Base-by-base conservation (phyloP, 2,888 invertebrate genomes). In the Leptura quadrifasciata region DNA sequence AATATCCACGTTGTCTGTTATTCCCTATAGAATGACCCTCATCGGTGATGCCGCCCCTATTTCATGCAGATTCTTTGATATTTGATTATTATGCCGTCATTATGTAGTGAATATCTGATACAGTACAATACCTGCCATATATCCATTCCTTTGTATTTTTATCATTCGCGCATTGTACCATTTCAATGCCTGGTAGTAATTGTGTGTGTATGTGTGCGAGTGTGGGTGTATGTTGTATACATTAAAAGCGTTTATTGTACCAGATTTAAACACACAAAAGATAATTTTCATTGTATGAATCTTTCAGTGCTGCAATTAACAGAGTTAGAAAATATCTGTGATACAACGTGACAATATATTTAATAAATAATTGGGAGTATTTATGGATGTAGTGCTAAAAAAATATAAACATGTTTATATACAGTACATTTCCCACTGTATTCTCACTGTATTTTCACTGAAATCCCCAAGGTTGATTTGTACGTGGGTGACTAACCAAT, bases 131-230 rank as follows among this genome's bases (percentile, higher is more conserved):
- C 55, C 35, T 55, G 55, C 17, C 54, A 54, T 55, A n/a, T 15
- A 17, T 57, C 15, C 10, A 15, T n/a, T n/a, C 39, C 35, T 21
- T 69, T 58, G 58, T 39, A 57, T 69, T 60, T 60, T 69, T 58
- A 47, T 21, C 57, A 21, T 12, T 57, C 20, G 12, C 21, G 18
- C 10, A 57, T 57, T 57, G 20, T n/a, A 5, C 47, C 47, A n/a
- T 47, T 47, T 47, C 47, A 47, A 47, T 15, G 12, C 47, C 15
- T 47, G 15, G 47, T 47, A n/a, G 47, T n/a, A 47, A n/a, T 47
- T 47, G 47, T 47, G 47, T 47, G 47, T 31, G 24, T 24, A 24
- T 24, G 27, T 31, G 27, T 47, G n/a, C n/a, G n/a, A n/a, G n/a
- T 47, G 47, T 47, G 47, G n/a, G 47, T 31, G 24, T 24, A 24